phyloP scores from a whole-genome alignment of 2,888 invertebrate species.

The Eupelmus urozonus region DNA sequence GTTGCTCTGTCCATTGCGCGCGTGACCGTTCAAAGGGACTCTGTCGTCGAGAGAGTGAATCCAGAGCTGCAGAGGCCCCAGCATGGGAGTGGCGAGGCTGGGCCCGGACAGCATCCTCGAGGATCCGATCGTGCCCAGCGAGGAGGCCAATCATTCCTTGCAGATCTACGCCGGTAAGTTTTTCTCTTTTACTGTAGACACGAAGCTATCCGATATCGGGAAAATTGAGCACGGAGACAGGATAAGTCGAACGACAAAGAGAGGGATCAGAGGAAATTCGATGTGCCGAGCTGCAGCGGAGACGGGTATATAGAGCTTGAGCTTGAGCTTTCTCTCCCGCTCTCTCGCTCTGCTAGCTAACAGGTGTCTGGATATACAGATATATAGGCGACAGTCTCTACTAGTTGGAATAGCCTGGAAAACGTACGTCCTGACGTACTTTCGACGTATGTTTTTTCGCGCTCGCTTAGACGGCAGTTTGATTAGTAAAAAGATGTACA shows the following conservation, averaged over 20 bases:
- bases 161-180: constrained; percentile 70
- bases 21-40: neutral
- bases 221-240: neutral
- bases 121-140: constrained; percentile 71
- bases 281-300: neutral
- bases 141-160: constrained; percentile 73
- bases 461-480: too few relatives aligned
- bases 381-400: constrained; percentile 68
- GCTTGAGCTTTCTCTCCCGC: too few relatives aligned
- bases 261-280: neutral
- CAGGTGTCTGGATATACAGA: constrained; percentile 76
- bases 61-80: constrained; percentile 47
- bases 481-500: too few relatives aligned
- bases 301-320: neutral
- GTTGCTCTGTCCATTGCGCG: neutral
- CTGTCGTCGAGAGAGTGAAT: neutral
- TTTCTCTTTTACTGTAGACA: neutral
- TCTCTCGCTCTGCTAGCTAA: constrained; percentile 67
- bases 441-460: neutral
- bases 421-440: neutral
- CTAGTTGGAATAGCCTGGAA: too few relatives aligned
- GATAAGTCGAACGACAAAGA: neutral
- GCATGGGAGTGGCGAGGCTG: constrained; percentile 74
- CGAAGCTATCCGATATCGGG: neutral
- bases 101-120: constrained; percentile 71